Conservation (phyloP, 2,888 invertebrate species). For the Drosophila greeni region DNA sequence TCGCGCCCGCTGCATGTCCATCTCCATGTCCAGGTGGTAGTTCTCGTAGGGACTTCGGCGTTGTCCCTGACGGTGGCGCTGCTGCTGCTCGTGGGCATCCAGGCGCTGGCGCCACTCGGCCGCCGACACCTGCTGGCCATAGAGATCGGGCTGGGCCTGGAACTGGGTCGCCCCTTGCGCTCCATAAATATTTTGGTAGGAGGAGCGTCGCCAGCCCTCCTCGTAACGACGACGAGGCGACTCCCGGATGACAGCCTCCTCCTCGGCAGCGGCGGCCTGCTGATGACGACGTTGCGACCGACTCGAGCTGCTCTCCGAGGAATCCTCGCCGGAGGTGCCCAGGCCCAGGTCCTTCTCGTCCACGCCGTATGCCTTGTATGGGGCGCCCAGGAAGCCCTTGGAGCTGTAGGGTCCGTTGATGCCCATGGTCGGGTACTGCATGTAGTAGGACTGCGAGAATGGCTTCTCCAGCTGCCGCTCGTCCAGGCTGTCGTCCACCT, state of each 20-base stretch:
- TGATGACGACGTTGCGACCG: slow-evolving; percentile 84
- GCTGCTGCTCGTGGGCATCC: slow-evolving; percentile 69
- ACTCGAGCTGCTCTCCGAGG: slow-evolving; percentile 88
- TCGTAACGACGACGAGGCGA: slow-evolving; percentile 82
- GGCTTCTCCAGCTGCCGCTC: slow-evolving; percentile 80
- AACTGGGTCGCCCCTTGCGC: slow-evolving; percentile 80
- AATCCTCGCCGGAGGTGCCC: slow-evolving; percentile 91
- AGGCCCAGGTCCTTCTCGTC: slow-evolving; percentile 88
- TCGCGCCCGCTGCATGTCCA: slow-evolving; percentile 63
- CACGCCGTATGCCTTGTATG: slow-evolving; percentile 82
- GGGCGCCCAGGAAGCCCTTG: slow-evolving; percentile 81
- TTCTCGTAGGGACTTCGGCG: slow-evolving; percentile 55
- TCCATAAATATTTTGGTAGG: slow-evolving; percentile 79
- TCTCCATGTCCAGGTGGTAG: slow-evolving; percentile 63
- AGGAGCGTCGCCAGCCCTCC: slow-evolving; percentile 85
- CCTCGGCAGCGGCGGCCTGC: slow-evolving; percentile 75
- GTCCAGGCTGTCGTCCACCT: slow-evolving; percentile 50
- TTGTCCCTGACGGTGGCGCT: slow-evolving; percentile 59
- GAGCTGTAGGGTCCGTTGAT: slow-evolving; percentile 79
- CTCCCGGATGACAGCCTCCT: slow-evolving; percentile 79
- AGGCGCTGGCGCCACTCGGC: slow-evolving; percentile 74
- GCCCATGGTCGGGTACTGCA: slow-evolving; percentile 85
- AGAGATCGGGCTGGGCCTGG: slow-evolving; percentile 83
- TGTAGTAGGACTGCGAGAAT: slow-evolving; percentile 84
- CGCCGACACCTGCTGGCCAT: slow-evolving; percentile 80